Base-by-base conservation (phyloP, 2,113 vertebrate genomes). In the Raja brachyura region DNA sequence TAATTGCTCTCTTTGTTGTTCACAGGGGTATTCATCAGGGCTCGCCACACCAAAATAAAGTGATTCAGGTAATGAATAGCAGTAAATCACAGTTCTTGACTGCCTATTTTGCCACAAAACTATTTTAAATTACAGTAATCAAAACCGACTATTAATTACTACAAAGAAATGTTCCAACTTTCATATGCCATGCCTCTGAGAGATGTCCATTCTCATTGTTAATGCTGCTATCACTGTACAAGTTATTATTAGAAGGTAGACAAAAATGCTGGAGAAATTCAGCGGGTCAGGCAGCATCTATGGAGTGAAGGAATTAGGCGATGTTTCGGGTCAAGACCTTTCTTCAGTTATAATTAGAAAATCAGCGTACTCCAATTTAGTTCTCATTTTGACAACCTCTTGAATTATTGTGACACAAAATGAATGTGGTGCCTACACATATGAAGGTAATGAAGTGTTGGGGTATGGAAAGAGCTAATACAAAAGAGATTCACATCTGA, bases 81-180 rank as follows among this genome's bases (percentile, higher is more conserved):
- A 11, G 33, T 92, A 73, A 92, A 90, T 90, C 20, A 90, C 18
- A 90, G 63, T 70, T 68, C n/a, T 83, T 83, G 18, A 81, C 78
- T 54, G 48, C 8, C 79, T 86, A 16, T 86, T 86, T 56, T 83
- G 78, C 20, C 11, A 4, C 7, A n/a, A 63, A 63, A n/a, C 1
- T 8, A 86, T 86, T 86, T 61, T 31, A 61, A 63, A 13, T 63
- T 63, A 25, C n/a, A 28, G 63, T 63, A 3, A 33, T 77, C 59
- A 88, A 88, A 63, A 31, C 28, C 4, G 63, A 88, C 83, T n/a
- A 88, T n/a, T 31, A 63, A 63, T 28, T 16, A 31, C 28, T 16
- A 28, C 83, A 86, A 61, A 85, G 22, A 61, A n/a, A 9, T 63
- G 83, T 31, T 88, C 28, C 28, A 88, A 88, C 83, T 63, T 16